Base-by-base conservation (phyloP, 1,140 invertebrate species). In the Drosophila ohnishii region DNA sequence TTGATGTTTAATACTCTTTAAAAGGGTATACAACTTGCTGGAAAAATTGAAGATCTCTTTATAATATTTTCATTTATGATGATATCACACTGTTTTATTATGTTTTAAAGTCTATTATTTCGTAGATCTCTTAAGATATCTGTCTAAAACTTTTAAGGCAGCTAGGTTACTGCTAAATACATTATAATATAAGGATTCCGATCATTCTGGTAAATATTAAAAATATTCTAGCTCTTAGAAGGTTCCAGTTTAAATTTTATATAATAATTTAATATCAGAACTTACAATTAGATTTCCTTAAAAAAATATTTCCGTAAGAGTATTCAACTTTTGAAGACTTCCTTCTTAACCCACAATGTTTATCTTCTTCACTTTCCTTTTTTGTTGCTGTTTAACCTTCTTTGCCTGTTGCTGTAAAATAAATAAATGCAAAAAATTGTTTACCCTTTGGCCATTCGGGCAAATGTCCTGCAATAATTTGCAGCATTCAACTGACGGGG, bases 401-500 rank as follows among this genome's bases (percentile, higher is more conserved):
- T 82, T 74, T 50, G 59, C 64, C 60, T 65, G 59, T 67, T 57
- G 64, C 51, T 39, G 42, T 69, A 74, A 61, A 75, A 76, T 77
- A 83, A 85, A 79, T 76, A 84, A 83, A 76, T 55, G 66, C 58
- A 73, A 77, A 67, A 74, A 39, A 74, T 42, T 53, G 51, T 73
- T 79, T 57, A 75, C 76, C 80, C 82, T 73, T 79, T 71, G 74
- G 65, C 78, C 77, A 51, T 85, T 84, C 67, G 66, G 74, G 64
- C 51, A 81, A 85, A 87, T 87, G 83, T 86, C 81, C 77, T 90
- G 79, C 76, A 84, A 83, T 87, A 83, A 87, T 82, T 82, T 87
- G 57, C 60, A 53, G 77, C 50, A 78, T 62, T 64, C 83, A 64
- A 48, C 78, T 82, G 83, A 79, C 82, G 78, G 69, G 78, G 64